Evolutionary conservation across 1,140 invertebrate genomes (phyloP).

Genomic region (Hylaeus volcanicus): DNA sequence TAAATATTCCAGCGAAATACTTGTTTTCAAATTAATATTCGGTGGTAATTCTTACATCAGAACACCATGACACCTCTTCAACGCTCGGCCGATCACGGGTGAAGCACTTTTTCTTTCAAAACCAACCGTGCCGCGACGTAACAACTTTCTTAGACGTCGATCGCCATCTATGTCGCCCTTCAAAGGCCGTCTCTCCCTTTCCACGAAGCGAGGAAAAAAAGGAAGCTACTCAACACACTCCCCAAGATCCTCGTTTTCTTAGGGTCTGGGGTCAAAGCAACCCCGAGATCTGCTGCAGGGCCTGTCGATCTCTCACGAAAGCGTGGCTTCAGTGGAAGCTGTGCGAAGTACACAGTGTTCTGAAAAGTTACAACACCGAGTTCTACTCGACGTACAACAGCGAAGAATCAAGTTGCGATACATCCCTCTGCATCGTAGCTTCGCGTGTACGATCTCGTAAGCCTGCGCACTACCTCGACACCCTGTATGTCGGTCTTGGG

Average conservation of each 20-base stretch:
- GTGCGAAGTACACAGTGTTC: neutral
- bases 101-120: neutral
- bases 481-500: too few relatives aligned
- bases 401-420: too few relatives aligned
- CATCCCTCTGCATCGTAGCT: too few relatives aligned
- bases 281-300: neutral
- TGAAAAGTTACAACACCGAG: too few relatives aligned
- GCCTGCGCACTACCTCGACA: neutral
- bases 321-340: neutral
- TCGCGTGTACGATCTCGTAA: too few relatives aligned
- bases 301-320: neutral
- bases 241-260: neutral
- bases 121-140: neutral
- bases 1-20: too few relatives aligned
- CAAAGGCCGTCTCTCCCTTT: neutral
- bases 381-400: too few relatives aligned
- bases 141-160: neutral
- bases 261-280: neutral
- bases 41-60: too few relatives aligned
- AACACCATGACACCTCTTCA: too few relatives aligned
- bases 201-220: neutral
- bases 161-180: conserved; percentile 2
- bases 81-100: too few relatives aligned
- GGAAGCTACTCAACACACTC: neutral
- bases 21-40: too few relatives aligned